These are phyloP conservation scores for Caenorhabditis briggsae DNA, from an alignment of 1,140 invertebrate genomes.

Conservation along the genomic window DNA sequence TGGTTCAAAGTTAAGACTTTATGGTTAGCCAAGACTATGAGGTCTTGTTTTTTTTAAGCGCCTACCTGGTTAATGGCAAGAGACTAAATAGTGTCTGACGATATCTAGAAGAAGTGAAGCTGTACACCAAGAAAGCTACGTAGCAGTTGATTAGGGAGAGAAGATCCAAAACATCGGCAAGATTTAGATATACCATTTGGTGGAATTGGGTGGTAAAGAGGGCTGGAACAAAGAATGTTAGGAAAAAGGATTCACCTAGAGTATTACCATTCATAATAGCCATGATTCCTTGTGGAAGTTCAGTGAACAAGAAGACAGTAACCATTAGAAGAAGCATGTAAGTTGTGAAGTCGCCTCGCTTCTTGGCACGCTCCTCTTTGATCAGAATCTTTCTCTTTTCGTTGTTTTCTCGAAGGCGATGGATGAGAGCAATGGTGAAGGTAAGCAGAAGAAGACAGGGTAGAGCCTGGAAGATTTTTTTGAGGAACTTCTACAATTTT, in stretches of 20 bases:
- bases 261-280: conserved; percentile 67
- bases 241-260: neutral
- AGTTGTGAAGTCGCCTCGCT: conserved; percentile 57
- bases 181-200: conserved; percentile 59
- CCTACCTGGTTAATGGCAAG: conserved; percentile 59
- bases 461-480: conserved; percentile 50
- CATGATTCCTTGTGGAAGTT: conserved; percentile 67
- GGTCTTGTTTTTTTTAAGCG: no score
- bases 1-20: neutral
- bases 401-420: conserved; percentile 62
- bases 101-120: conserved; percentile 62
- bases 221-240: conserved; percentile 55
- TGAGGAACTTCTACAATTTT: no score
- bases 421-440: conserved; percentile 68
- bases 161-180: conserved; percentile 63
- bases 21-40: neutral
- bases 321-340: conserved; percentile 69
- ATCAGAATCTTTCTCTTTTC: conserved; percentile 66
- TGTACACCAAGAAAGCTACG: conserved; percentile 64
- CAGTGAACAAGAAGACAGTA: conserved; percentile 66
- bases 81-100: conserved; percentile 63
- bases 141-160: conserved; percentile 66
- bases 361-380: conserved; percentile 49
- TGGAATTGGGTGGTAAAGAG: conserved; percentile 65
- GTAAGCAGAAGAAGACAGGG: conserved; percentile 66